Conservation (phyloP, 1,140 invertebrate genomes). For the Tribolium madens region DNA sequence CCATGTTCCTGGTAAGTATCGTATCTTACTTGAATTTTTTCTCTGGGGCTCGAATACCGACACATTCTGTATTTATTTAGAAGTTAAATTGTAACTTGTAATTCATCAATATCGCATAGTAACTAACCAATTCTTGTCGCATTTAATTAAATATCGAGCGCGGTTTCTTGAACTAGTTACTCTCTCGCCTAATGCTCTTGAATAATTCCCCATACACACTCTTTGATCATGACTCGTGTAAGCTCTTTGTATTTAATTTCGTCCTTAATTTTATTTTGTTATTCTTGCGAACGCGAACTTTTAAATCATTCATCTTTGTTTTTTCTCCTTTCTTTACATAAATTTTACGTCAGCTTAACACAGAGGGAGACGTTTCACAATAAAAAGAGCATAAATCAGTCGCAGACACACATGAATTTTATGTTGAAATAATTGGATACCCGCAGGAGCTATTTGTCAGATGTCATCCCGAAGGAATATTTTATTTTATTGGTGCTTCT, state of each 20-base stretch:
- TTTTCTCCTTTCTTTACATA: neutral
- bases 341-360: conserved; percentile 7
- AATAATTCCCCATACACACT: conserved; percentile 8
- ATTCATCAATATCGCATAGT: too few species aligned
- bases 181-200: conserved; percentile 1
- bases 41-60: too few species aligned
- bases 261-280: conserved; percentile 26
- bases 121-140: neutral
- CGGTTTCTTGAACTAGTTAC: neutral
- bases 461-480: conserved; percentile 3
- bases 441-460: conserved; percentile 37
- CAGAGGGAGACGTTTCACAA: neutral
- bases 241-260: conserved; percentile 22
- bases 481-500: conserved; percentile 23
- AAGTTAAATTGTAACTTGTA: neutral
- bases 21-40: too few species aligned
- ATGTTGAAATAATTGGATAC: conserved; percentile 44
- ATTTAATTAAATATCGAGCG: neutral
- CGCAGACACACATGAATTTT: conserved; percentile 35
- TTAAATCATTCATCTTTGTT: neutral
- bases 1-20: too few species aligned
- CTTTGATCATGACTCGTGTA: conserved; percentile 14
- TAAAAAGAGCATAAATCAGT: conserved; percentile 32
- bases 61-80: too few species aligned
- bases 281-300: neutral